Evolutionary conservation across 2,797 vertebrate species (phyloP).

Genomic region (Hylomyscus alleni): DNA sequence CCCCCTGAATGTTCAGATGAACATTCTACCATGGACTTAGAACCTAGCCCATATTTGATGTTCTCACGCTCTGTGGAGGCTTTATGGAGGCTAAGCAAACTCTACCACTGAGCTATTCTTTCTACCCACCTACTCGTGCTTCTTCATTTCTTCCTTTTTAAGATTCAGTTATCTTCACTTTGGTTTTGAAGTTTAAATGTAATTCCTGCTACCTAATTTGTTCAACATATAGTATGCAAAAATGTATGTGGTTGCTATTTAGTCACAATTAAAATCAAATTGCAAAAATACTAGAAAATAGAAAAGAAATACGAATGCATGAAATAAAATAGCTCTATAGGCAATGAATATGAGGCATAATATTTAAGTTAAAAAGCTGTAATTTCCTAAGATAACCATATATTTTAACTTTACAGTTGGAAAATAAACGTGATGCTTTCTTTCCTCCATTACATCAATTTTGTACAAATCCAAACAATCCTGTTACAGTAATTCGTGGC

Average conservation of each 20-base stretch:
- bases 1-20: neutral
- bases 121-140: neutral
- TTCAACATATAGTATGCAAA: constrained; percentile 49
- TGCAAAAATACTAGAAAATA: constrained; percentile 61
- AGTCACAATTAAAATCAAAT: constrained; percentile 57
- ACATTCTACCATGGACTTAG: neutral
- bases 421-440: constrained; percentile 99
- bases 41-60: neutral
- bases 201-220: constrained; percentile 56
- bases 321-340: constrained; percentile 38
- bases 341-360: constrained; percentile 37
- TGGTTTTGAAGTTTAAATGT: constrained; percentile 57
- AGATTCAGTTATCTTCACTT: constrained; percentile 39
- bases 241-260: constrained; percentile 59
- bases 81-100: neutral
- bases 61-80: neutral
- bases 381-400: constrained; percentile 78
- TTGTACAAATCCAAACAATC: constrained; percentile 99
- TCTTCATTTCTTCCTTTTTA: constrained; percentile 18
- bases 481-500: constrained; percentile 99
- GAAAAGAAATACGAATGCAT: constrained; percentile 27
- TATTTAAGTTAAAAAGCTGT: constrained; percentile 66
- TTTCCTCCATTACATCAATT: constrained; percentile 99
- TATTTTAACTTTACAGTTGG: constrained; percentile 92
- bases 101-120: neutral